Conservation (phyloP, 2,888 invertebrate genomes). For the Campopleginae sp. region DNA sequence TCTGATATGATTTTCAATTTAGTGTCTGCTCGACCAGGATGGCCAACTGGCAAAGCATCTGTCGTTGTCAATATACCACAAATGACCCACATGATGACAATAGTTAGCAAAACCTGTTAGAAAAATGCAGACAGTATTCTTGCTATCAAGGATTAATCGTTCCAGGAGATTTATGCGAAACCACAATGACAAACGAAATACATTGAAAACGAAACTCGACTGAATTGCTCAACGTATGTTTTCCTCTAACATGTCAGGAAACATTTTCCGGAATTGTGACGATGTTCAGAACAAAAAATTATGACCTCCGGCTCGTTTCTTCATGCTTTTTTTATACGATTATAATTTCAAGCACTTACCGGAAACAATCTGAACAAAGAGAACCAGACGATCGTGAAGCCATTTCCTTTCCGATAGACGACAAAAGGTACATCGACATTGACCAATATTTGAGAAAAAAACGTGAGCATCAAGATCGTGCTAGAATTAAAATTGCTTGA, state of each 20-base stretch:
- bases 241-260: no score
- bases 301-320: no score
- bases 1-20: slow-evolving; percentile 89
- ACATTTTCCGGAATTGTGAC: no score
- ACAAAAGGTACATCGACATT: slow-evolving; percentile 88
- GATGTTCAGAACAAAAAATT: no score
- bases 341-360: slow-evolving; percentile 84
- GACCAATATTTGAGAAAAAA: slow-evolving; percentile 92
- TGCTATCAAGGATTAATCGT: no score
- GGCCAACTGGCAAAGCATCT: slow-evolving; percentile 87
- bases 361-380: slow-evolving; percentile 92
- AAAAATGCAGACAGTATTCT: slow-evolving; percentile 13
- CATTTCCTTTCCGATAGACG: slow-evolving; percentile 86
- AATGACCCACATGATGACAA: slow-evolving; percentile 91
- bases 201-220: no score
- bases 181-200: no score
- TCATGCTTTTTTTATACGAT: not conserved
- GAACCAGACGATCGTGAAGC: slow-evolving; percentile 87
- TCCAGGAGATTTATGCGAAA: not conserved
- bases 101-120: slow-evolving; percentile 89
- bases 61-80: slow-evolving; percentile 89
- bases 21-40: slow-evolving; percentile 90
- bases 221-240: no score
- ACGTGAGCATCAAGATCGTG: slow-evolving; percentile 90
- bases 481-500: slow-evolving; percentile 82